These are phyloP conservation scores for Chrysaora quinquecirrha DNA, from an alignment of 30 jellyfish, hydroid and myxozoan genomes.

Conservation along the genomic window DNA sequence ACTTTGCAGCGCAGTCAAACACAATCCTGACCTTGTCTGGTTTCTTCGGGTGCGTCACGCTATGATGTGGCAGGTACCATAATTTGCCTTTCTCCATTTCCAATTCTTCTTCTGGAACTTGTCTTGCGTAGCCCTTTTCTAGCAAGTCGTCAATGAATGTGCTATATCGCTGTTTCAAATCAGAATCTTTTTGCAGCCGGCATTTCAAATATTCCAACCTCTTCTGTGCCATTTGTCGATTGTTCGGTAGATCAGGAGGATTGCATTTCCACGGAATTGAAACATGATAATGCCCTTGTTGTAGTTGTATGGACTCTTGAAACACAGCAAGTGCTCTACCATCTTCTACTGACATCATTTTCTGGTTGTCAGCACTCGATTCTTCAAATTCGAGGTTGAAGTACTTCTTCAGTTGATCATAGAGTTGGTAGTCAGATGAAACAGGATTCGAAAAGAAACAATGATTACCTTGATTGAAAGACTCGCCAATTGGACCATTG, in stretches of 20 bases:
- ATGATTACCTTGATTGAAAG: neutral
- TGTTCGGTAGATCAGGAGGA: conserved; percentile 33
- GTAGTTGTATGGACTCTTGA: neutral
- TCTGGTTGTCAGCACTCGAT: conserved; percentile 21
- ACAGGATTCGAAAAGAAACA: neutral
- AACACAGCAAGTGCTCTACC: neutral
- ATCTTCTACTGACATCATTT: conserved; percentile 30
- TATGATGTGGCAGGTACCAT: conserved; percentile 76
- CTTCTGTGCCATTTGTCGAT: conserved; percentile 15
- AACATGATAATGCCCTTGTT: conserved; percentile 20
- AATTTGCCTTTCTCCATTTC: neutral
- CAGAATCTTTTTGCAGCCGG: conserved; percentile 17
- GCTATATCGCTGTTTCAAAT: conserved; percentile 20
- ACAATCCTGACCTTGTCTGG: conserved; percentile 22
- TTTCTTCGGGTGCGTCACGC: conserved; percentile 8
- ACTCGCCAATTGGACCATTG: conserved; percentile 46
- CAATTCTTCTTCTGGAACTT: conserved; percentile 25
- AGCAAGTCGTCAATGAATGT: conserved; percentile 32
- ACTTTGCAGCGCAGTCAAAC: conserved; percentile 66
- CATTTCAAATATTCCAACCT: conserved; percentile 26
- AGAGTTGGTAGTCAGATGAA: neutral
- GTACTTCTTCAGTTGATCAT: neutral
- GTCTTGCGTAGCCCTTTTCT: conserved; percentile 17
- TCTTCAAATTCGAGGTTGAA: neutral
- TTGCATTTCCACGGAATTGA: conserved; percentile 23